Evolutionary conservation across 1,140 invertebrate species (phyloP).

Genomic region (Mizuhopecten yessoensis): DNA sequence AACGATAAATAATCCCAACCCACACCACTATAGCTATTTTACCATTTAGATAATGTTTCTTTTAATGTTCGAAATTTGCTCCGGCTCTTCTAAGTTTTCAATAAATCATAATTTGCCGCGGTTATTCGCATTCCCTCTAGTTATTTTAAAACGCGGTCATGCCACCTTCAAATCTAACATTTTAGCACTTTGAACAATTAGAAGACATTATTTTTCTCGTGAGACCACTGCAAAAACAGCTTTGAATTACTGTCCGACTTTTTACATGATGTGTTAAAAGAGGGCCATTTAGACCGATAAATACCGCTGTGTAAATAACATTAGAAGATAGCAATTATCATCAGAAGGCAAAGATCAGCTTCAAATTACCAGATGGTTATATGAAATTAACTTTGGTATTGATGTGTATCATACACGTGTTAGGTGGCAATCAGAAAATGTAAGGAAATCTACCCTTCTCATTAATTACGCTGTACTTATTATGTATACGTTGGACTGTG

Average conservation of each 20-base stretch:
- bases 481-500: too few species aligned
- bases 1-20: constrained; percentile 54
- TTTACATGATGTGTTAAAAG: neutral
- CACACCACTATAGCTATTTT: constrained; percentile 24
- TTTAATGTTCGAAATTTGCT: constrained; percentile 30
- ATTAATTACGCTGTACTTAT: too few species aligned
- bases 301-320: neutral
- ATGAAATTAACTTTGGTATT: neutral
- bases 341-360: neutral
- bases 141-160: constrained; percentile 3
- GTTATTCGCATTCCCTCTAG: neutral
- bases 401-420: neutral
- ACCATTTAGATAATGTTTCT: constrained; percentile 59
- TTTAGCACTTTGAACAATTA: constrained; percentile 14
- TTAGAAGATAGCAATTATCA: neutral
- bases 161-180: constrained; percentile 22
- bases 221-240: neutral
- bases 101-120: constrained; percentile 19
- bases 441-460: too few species aligned
- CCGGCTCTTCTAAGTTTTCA: constrained; percentile 31
- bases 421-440: too few species aligned
- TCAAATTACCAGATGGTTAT: neutral
- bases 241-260: neutral
- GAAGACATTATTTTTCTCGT: constrained; percentile 1
- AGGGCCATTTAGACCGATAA: neutral